phyloP scores from a whole-genome alignment of 1,140 invertebrate genomes.

The Heterodera schachtii region DNA sequence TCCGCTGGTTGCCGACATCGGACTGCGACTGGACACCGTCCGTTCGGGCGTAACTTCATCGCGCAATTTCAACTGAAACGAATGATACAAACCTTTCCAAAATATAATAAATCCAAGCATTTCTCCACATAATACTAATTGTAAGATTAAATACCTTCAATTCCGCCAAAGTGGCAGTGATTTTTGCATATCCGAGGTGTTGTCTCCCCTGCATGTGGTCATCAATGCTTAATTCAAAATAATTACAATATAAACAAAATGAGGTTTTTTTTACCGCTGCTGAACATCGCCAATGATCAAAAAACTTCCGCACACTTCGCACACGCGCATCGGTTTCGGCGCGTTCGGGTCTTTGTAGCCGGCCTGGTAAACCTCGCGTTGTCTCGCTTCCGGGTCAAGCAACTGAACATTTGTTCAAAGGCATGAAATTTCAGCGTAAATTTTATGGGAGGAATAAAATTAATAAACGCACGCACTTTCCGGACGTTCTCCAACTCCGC shows the following conservation, averaged over 20 bases:
- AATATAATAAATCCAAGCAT: not conserved
- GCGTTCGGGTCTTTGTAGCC: slow-evolving; percentile 35
- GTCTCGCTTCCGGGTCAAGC: slow-evolving; percentile 15
- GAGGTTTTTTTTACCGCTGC: slow-evolving; percentile 71
- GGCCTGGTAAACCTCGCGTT: slow-evolving; percentile 4
- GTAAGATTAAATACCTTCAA: slow-evolving; percentile 31
- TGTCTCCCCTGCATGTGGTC: slow-evolving; percentile 90
- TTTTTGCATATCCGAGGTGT: slow-evolving; percentile 83
- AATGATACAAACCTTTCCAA: not conserved
- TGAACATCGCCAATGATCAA: slow-evolving; percentile 95
- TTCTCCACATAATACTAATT: too few relatives aligned
- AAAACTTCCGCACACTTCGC: slow-evolving; percentile 95
- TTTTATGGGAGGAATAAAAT: not conserved
- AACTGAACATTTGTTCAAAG: slow-evolving; percentile 6
- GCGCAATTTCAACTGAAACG: slow-evolving; percentile 2
- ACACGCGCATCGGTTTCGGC: slow-evolving; percentile 83
- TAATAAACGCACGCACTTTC: not conserved
- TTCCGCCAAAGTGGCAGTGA: slow-evolving; percentile 70
- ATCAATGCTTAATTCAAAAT: slow-evolving; percentile 75
- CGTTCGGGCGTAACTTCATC: slow-evolving; percentile 1
- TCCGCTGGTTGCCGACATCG: not conserved
- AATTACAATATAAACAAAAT: not conserved
- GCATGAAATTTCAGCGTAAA: not conserved
- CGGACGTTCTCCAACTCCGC: slow-evolving; percentile 33
- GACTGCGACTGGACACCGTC: not conserved